Evolutionary conservation across 2,113 vertebrate species (phyloP).

Genomic region (Otis tarda): DNA sequence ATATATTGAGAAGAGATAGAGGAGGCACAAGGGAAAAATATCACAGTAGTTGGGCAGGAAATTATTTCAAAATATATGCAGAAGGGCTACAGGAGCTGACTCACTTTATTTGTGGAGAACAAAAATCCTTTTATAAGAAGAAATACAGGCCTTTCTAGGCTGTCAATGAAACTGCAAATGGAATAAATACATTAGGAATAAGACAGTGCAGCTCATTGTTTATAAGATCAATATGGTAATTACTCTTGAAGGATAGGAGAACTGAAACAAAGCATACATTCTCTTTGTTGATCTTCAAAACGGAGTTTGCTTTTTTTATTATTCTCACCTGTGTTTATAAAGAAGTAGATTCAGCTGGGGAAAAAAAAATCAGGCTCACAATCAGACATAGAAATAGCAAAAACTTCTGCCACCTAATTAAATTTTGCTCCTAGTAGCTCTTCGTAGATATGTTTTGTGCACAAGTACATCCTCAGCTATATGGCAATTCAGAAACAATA

Average conservation of each 20-base stretch:
- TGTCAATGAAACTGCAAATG: neutral
- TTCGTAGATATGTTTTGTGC: neutral
- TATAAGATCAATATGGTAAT: neutral
- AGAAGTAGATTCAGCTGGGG: neutral
- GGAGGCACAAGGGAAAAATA: conserved; percentile 46
- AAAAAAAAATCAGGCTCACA: neutral
- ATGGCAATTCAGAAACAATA: neutral
- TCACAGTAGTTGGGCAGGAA: conserved; percentile 44
- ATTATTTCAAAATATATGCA: conserved; percentile 57
- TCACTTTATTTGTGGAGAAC: conserved; percentile 38
- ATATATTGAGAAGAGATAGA: conserved; percentile 30
- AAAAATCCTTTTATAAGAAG: conserved; percentile 37
- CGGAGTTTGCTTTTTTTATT: neutral
- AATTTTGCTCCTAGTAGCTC: neutral
- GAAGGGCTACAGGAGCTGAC: conserved; percentile 36
- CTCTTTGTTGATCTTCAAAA: neutral
- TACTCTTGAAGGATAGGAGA: neutral
- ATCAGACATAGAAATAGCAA: conserved; percentile 7
- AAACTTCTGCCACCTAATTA: conserved; percentile 1
- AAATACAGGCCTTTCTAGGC: conserved; percentile 7
- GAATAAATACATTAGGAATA: conserved; percentile 3
- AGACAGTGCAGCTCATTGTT: neutral
- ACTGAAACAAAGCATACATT: neutral
- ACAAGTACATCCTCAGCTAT: neutral
- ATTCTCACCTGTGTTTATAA: conserved; percentile 3